Evolutionary conservation across 2,797 vertebrate genomes (phyloP).

Genomic region (Tapera naevia): DNA sequence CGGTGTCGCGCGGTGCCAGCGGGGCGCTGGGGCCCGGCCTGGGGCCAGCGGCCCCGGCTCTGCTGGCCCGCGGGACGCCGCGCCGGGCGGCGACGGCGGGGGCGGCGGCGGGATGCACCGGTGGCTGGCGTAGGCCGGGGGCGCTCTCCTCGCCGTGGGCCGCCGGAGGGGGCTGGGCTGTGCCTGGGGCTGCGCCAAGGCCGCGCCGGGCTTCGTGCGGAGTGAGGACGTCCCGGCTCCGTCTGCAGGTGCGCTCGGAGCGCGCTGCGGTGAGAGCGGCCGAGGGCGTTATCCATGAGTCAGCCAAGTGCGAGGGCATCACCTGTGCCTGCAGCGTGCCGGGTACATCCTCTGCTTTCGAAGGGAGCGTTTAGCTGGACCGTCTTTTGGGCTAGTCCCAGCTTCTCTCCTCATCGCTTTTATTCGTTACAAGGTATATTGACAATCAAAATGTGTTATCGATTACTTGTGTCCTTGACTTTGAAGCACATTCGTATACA

Average conservation of each 20-base stretch:
- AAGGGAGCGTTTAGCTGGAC: background rate
- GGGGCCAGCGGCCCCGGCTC: background rate
- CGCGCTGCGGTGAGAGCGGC: background rate
- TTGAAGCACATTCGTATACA: background rate
- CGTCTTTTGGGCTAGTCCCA: rapidly evolving
- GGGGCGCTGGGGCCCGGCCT: conserved; percentile 6
- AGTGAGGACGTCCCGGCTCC: background rate
- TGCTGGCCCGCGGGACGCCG: background rate
- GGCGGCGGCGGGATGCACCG: background rate
- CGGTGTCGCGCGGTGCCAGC: background rate
- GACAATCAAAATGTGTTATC: background rate
- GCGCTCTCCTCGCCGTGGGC: no score
- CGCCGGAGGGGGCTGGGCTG: background rate
- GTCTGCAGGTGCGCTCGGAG: background rate
- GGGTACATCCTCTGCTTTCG: rapidly evolving
- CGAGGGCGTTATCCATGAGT: background rate
- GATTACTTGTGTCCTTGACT: background rate
- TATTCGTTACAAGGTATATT: background rate
- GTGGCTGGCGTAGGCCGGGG: background rate
- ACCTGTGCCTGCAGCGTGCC: background rate
- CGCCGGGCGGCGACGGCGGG: background rate
- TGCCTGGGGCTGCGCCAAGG: background rate
- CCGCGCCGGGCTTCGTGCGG: rapidly evolving
- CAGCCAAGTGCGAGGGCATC: rapidly evolving
- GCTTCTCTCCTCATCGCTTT: rapidly evolving